A percentile compares a stretch with the other conserved stretches of the same genome.
Conservation (phyloP, 2,113 vertebrate genomes). For the Ahaetulla prasina region DNA sequence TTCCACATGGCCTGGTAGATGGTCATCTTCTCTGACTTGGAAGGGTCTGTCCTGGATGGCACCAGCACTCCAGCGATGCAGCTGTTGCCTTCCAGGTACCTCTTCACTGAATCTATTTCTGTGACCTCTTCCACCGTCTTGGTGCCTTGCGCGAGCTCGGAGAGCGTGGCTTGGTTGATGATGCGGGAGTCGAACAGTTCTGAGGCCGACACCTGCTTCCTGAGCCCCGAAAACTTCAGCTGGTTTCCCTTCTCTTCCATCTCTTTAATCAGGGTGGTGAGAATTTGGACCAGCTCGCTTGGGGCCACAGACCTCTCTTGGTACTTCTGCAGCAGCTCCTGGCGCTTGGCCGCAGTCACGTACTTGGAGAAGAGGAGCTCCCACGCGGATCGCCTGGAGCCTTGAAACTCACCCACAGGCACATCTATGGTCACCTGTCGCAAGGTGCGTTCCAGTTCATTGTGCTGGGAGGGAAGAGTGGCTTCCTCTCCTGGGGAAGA, state of each 20-base stretch:
- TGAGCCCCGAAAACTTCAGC: constrained; percentile 78
- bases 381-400: constrained; percentile 34
- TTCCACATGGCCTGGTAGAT: constrained; percentile 73
- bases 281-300: constrained; percentile 48
- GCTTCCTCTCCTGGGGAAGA: background rate
- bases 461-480: background rate
- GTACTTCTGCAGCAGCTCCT: constrained; percentile 60
- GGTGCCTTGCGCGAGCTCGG: constrained; percentile 54
- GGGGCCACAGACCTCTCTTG: constrained; percentile 60
- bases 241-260: constrained; percentile 61
- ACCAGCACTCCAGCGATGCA: constrained; percentile 80
- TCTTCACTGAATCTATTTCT: constrained; percentile 65
- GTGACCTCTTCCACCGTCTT: constrained; percentile 56
- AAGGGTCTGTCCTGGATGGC: constrained; percentile 71
- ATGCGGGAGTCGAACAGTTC: constrained; percentile 62
- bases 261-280: constrained; percentile 37
- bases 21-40: constrained; percentile 67
- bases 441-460: background rate
- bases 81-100: constrained; percentile 70
- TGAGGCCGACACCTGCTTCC: constrained; percentile 68
- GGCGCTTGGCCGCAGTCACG: constrained; percentile 63
- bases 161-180: constrained; percentile 66
- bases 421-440: background rate
- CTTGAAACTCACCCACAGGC: background rate
- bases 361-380: constrained; percentile 68